These are phyloP conservation scores for Osmoderma eremita DNA, from an alignment of 2,888 invertebrate genomes.

Conservation along the genomic window DNA sequence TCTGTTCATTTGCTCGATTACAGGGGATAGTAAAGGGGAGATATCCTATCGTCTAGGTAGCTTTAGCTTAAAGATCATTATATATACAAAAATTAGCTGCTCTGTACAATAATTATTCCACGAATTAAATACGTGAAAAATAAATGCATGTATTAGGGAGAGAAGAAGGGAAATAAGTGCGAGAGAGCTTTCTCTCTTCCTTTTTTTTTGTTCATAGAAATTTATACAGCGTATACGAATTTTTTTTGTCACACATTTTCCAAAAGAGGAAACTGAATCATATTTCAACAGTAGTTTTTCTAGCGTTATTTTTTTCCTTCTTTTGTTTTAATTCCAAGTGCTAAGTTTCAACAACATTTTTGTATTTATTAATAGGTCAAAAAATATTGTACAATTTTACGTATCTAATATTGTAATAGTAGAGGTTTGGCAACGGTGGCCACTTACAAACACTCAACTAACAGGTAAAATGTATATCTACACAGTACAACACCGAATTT, in stretches of 20 bases:
- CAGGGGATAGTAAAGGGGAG: constrained; percentile 36
- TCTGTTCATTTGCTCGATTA: constrained; percentile 53
- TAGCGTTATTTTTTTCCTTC: constrained; percentile 30
- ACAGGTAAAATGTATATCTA: constrained; percentile 52
- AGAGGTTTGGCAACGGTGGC: constrained; percentile 32
- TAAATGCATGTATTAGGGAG: constrained; percentile 38
- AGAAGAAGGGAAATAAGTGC: constrained; percentile 32
- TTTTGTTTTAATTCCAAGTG: constrained; percentile 31
- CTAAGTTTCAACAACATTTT: constrained; percentile 34
- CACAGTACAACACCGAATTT: constrained; percentile 61
- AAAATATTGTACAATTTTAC: constrained; percentile 65
- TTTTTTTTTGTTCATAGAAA: constrained; percentile 40
- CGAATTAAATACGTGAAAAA: constrained; percentile 39
- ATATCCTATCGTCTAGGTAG: constrained; percentile 42
- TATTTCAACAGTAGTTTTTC: constrained; percentile 36
- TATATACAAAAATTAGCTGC: constrained; percentile 52
- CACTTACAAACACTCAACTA: constrained; percentile 51
- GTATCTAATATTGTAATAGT: constrained; percentile 58
- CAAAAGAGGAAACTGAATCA: constrained; percentile 38
- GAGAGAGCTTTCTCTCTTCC: no score
- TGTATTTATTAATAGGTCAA: constrained; percentile 41
- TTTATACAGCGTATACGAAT: constrained; percentile 50
- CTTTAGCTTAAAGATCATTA: constrained; percentile 48
- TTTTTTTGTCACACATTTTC: constrained; percentile 42
- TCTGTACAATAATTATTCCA: constrained; percentile 52